Base-by-base conservation (phyloP, 2,113 vertebrate genomes). In the Platycercus adscitus region DNA sequence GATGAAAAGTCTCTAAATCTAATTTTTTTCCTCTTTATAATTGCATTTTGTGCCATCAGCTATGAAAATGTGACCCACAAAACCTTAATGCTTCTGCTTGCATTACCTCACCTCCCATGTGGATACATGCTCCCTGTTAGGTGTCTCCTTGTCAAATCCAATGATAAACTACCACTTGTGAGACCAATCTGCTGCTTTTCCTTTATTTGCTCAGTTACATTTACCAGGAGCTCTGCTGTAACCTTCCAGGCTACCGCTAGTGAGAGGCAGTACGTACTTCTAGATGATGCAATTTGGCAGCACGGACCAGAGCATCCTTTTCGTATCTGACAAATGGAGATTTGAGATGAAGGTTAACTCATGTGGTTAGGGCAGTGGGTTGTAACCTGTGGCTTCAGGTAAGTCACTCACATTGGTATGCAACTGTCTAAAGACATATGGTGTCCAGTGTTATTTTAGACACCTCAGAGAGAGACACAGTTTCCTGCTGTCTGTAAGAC, bases 91-190 rank as follows among this genome's bases (percentile, higher is more conserved):
- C 53, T 87, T 28, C 83, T 94, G 86, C 60, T 35, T 46, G 52
- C 91, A 93, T 96, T 96, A 96, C 86, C 86, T 94, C 96, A 94
- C 41, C 84, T 96, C 95, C 86, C 91, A 78, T 92, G 92, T 72
- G 96, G 80, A 19, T 91, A 49, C 60, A 31, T 11, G 0, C 14
- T 79, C 72, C 26, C 69, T 79, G 72, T 77, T 84, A 78, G 84
- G 8, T 0, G 33, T 58, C 69, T 91, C 65, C 86, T 80, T 95
- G 92, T 94, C 93, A 91, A 70, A 71, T 2, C 55, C 56, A 39
- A 31, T 92, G 88, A 96, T 33, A 33, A 93, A 93, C 88, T 65
- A 24, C 76, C n/a, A 41, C 73, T 93, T 49, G n/a, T 69, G 91
- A 69, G 76, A 79, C 5, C 81, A 96, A 66, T 52, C 69, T 91